Evolutionary conservation across 1,140 invertebrate species (phyloP), one percentile per base, ranked within the genome.

Genomic region (Drosophila ironensis): DNA sequence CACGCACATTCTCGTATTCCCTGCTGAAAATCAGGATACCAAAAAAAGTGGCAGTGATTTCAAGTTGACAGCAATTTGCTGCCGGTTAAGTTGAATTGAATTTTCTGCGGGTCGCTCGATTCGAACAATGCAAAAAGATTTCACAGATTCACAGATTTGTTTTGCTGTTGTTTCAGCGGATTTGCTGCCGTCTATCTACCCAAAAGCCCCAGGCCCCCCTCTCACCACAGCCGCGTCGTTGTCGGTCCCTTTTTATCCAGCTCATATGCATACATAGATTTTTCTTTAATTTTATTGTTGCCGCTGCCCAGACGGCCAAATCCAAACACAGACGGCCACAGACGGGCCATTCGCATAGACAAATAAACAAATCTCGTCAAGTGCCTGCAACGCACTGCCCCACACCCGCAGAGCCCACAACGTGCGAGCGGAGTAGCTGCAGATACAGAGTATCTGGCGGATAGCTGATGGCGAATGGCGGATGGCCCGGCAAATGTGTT

Each of bases 331-430:
- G 72, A 76, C 72, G 42, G 74, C 75, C 74, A 80, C 74, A 77
- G 72, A 82, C 72, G 68, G 57, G 46, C 73, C 50, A 69, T 76
- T 78, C 78, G 78, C 78, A 59, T 82, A 77, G 78, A 66, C 78
- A 82, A 82, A 82, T 82, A 82, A 84, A 82, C 78, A 82, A 84
- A 82, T 84, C 78, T 82, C 78, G 73, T 82, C 72, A 82, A 82
- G 77, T 82, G 77, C 73, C 45, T 53, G 44, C 64, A 47, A 44
- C 53, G 56, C 52, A 57, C 46, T 33, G n/a, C n/a, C n/a, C n/a
- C 30, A 46, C 46, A 67, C 4, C 46, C 11, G 35, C 47, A 44
- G n/a, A n/a, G n/a, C 12, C 14, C 4, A 20, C 19, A 51, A n/a
- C n/a, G n/a, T 33, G 17, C 11, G 11, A 50, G n/a, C 27, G 17